Conservation (phyloP, 2,888 invertebrate species). For the Rosalia funebris region DNA sequence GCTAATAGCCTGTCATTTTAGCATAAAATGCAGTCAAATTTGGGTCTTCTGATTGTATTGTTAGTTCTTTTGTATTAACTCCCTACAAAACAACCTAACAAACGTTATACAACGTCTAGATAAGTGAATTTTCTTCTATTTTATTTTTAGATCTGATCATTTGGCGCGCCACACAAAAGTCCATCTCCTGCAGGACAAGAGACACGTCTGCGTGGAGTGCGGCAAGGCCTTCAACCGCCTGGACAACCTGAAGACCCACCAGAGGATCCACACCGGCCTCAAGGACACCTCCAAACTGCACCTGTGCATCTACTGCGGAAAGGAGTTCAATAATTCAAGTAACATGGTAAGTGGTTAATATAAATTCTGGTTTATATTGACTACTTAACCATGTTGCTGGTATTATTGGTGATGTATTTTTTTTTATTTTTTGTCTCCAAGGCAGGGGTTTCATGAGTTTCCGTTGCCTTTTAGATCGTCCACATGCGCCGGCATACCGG, state of each 20-base stretch:
- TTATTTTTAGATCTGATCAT: slow-evolving; percentile 72
- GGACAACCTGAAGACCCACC: slow-evolving; percentile 62
- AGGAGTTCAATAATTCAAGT: slow-evolving; percentile 65
- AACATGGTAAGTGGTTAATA: slow-evolving; percentile 60
- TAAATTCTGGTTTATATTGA: slow-evolving; percentile 38
- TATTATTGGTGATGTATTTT: slow-evolving; percentile 30
- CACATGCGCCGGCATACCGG: slow-evolving; percentile 64
- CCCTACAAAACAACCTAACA: too few species aligned
- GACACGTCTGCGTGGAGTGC: slow-evolving; percentile 71
- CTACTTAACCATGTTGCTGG: slow-evolving; percentile 41
- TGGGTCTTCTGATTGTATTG: too few species aligned
- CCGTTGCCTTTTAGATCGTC: slow-evolving; percentile 59
- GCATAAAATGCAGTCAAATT: too few species aligned
- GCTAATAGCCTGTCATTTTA: too few species aligned
- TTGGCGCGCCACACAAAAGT: slow-evolving; percentile 72
- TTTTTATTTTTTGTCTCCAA: not conserved
- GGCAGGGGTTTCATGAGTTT: slow-evolving; percentile 20
- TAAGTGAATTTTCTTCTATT: too few species aligned
- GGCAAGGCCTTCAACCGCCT: slow-evolving; percentile 71
- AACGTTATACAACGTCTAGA: too few species aligned
- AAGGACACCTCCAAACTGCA: slow-evolving; percentile 62
- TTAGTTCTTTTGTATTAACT: too few species aligned
- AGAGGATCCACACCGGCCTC: slow-evolving; percentile 61
- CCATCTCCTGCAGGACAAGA: slow-evolving; percentile 66
- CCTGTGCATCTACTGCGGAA: slow-evolving; percentile 64